Evolutionary conservation across 2,888 invertebrate species (phyloP).

Genomic region (Agrochola litura): DNA sequence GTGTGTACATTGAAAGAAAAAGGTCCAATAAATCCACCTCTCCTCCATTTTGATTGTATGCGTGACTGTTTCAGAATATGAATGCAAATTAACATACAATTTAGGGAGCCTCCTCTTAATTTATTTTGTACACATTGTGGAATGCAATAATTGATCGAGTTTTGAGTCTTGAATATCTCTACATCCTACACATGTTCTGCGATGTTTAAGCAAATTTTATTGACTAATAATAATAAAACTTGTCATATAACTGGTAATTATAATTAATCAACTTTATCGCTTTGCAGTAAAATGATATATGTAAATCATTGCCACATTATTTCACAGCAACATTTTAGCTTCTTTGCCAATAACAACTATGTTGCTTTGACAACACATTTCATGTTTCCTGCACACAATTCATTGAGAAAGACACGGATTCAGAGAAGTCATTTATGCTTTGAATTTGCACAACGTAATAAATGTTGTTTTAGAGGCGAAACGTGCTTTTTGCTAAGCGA

Average conservation of each 20-base stretch:
- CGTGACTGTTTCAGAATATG: no score
- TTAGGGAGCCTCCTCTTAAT: background rate
- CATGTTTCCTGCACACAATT: background rate
- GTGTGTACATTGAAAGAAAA: no score
- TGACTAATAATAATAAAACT: conserved; percentile 1
- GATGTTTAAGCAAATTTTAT: background rate
- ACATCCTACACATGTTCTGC: background rate
- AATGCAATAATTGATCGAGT: background rate
- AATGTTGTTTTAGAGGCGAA: conserved; percentile 9
- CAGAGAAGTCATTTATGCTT: conserved; percentile 24
- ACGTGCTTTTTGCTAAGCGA: conserved; percentile 6
- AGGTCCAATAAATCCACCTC: no score
- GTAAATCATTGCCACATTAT: background rate
- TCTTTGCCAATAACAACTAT: background rate
- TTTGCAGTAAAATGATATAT: conserved; percentile 4
- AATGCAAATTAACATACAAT: no score
- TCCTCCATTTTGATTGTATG: no score
- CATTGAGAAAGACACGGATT: conserved; percentile 22
- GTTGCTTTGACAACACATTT: conserved; percentile 20
- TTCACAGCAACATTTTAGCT: conserved; percentile 6
- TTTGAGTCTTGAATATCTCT: background rate
- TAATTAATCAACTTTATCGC: background rate
- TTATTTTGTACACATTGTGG: background rate
- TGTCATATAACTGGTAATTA: conserved; percentile 12
- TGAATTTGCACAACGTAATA: conserved; percentile 11